Evolutionary conservation across 2,888 invertebrate genomes (phyloP).

Genomic region (Ophioninae sp.): DNA sequence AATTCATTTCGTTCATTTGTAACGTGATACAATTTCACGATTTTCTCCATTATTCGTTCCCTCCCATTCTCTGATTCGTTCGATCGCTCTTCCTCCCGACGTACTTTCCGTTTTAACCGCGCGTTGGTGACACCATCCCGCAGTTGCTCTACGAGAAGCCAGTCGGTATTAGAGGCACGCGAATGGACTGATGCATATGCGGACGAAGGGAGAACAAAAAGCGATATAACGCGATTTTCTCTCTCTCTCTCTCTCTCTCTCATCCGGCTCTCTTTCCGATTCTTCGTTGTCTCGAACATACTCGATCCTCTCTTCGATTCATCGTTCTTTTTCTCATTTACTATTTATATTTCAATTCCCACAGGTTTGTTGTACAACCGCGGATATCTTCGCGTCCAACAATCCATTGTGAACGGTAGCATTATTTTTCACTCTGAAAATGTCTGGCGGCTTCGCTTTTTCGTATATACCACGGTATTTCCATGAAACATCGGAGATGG

Average conservation of each 20-base stretch:
- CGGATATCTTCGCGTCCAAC: background rate
- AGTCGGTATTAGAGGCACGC: background rate
- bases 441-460: background rate
- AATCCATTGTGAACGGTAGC: background rate
- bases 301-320: conserved; percentile 16
- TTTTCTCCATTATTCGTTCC: conserved; percentile 50
- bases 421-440: background rate
- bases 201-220: background rate
- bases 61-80: conserved; percentile 26
- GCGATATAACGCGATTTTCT: conserved; percentile 33
- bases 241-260: background rate
- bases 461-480: background rate
- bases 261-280: conserved; percentile 7
- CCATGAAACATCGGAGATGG: background rate
- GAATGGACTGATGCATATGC: background rate
- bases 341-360: conserved; percentile 10
- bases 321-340: background rate
- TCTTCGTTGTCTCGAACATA: conserved; percentile 8
- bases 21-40: conserved; percentile 36
- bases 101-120: conserved; percentile 48
- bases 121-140: background rate
- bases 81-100: conserved; percentile 17
- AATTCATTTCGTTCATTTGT: conserved; percentile 24
- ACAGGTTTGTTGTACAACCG: background rate
- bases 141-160: background rate